These are phyloP conservation scores for Silurus asotus DNA, from an alignment of 2,113 vertebrate species.

Conservation along the genomic window DNA sequence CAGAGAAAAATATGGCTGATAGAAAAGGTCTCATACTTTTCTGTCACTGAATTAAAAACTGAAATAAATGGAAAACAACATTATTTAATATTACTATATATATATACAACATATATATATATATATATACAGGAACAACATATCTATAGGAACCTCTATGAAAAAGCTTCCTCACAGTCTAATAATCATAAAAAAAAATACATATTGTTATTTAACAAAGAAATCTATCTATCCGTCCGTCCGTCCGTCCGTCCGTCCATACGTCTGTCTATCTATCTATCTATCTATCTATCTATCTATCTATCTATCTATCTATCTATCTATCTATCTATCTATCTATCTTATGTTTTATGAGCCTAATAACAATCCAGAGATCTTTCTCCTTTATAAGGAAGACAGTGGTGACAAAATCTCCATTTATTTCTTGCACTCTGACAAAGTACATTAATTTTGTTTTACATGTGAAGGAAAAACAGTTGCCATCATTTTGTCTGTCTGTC, in stretches of 20 bases:
- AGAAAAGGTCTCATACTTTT: not conserved
- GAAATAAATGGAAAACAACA: not conserved
- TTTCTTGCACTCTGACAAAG: not conserved
- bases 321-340: no score
- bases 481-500: not conserved
- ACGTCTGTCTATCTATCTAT: no score
- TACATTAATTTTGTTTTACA: not conserved
- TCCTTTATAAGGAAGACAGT: not conserved
- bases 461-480: not conserved
- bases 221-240: no score
- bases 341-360: not conserved
- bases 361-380: not conserved
- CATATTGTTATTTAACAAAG: not conserved
- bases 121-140: no score
- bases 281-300: no score
- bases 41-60: not conserved
- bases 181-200: not conserved
- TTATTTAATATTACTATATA: not conserved
- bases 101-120: no score
- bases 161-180: not conserved
- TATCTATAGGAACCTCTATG: no score
- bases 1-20: not conserved
- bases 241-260: no score
- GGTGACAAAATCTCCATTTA: not conserved
- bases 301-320: no score